Percentiles rank a stretch among this genome's conserved stretches.
Conservation (phyloP, 2,113 vertebrate species). For the Thalassarche chlororhynchos region DNA sequence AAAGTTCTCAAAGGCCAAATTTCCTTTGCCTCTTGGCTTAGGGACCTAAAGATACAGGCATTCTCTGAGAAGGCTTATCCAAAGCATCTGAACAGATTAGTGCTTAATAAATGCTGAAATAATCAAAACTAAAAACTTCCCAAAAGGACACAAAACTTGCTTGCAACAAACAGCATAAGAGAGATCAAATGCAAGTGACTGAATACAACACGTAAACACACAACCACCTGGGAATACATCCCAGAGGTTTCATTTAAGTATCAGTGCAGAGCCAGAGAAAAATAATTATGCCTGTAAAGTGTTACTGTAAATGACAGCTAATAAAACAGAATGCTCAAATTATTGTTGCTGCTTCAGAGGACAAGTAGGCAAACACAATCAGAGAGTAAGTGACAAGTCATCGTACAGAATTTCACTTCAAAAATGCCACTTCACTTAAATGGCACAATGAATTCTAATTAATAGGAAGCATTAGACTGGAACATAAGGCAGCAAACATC, state of each 20-base stretch:
- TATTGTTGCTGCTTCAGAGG: not conserved
- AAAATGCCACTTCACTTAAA: not conserved
- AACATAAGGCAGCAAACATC: constrained; percentile 10
- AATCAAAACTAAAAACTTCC: not conserved
- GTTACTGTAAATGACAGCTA: constrained; percentile 2
- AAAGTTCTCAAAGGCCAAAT: not conserved
- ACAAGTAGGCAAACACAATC: not conserved
- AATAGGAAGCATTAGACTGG: not conserved
- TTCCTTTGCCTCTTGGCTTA: not conserved
- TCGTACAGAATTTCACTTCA: not conserved
- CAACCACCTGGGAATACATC: not conserved
- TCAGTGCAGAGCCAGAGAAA: not conserved
- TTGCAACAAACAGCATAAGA: not conserved
- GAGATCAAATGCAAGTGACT: not conserved
- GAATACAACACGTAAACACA: not conserved
- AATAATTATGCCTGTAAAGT: not conserved
- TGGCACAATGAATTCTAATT: constrained; percentile 19
- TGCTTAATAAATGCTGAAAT: not conserved
- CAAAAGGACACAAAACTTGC: not conserved
- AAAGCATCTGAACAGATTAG: not conserved
- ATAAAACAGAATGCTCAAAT: constrained; percentile 17
- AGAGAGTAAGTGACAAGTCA: not conserved
- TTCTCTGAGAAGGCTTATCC: not conserved
- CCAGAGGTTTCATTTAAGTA: constrained; percentile 27
- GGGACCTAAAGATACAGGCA: not conserved